These are phyloP conservation scores for Apteryx owenii DNA, from an alignment of 2,113 vertebrate genomes.

Conservation along the genomic window DNA sequence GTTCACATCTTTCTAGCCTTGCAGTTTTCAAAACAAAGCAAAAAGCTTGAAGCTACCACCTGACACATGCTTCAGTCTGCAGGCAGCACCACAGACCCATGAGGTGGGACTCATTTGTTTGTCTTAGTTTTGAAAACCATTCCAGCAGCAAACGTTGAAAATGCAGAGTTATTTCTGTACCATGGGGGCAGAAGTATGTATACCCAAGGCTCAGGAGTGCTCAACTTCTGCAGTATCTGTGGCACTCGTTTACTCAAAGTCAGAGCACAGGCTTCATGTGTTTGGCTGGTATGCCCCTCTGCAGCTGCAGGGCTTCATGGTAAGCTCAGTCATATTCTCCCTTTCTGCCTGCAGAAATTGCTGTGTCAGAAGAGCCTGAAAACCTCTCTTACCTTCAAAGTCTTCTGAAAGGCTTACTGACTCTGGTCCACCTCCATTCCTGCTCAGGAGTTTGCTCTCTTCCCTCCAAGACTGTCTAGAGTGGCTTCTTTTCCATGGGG, in stretches of 20 bases:
- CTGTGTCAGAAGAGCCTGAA: not conserved
- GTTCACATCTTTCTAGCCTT: no score
- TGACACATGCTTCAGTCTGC: not conserved
- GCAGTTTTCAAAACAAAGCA: no score
- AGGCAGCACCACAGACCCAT: accelerated
- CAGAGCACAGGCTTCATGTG: not conserved
- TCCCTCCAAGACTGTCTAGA: not conserved
- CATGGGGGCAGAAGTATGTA: not conserved
- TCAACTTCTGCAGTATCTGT: accelerated
- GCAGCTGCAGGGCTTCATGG: accelerated
- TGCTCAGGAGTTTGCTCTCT: not conserved
- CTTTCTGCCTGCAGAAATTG: not conserved
- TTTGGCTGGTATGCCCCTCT: not conserved
- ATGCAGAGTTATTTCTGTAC: not conserved
- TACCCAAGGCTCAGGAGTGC: not conserved
- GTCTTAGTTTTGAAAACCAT: not conserved
- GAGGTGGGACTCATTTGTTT: not conserved
- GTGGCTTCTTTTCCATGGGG: not conserved
- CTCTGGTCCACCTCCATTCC: not conserved
- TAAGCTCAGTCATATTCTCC: not conserved
- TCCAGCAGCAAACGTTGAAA: not conserved
- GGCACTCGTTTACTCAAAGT: not conserved
- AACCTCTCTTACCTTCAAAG: not conserved
- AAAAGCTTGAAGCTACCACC: no score
- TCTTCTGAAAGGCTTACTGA: not conserved